phyloP scores from a whole-genome alignment of 1,140 invertebrate genomes.

The Stegodyphus mimosarum region DNA sequence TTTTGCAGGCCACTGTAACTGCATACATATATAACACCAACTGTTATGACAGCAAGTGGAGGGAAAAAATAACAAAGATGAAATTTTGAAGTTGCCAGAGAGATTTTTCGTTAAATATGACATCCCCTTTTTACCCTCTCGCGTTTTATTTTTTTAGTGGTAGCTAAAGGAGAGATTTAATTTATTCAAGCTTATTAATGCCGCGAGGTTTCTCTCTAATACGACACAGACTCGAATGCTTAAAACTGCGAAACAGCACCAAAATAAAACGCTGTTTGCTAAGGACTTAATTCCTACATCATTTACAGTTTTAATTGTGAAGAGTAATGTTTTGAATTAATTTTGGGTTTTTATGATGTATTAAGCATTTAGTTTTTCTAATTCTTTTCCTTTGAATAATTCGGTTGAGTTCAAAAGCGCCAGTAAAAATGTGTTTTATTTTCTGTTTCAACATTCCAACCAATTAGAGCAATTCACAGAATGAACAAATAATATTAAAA shows the following conservation, averaged over 20 bases:
- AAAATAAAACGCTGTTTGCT: too few species aligned
- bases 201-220: neutral
- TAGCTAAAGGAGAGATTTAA: constrained; percentile 12
- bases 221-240: constrained; percentile 30
- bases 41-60: constrained; percentile 40
- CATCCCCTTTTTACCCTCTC: constrained; percentile 32
- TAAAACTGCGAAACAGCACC: neutral
- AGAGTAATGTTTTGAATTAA: constrained; percentile 58
- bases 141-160: constrained; percentile 3
- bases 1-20: constrained; percentile 19
- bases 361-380: constrained; percentile 5
- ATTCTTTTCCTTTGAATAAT: neutral
- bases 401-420: neutral
- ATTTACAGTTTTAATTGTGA: constrained; percentile 57
- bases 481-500: too few species aligned
- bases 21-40: constrained; percentile 31
- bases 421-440: too few species aligned
- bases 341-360: constrained; percentile 55
- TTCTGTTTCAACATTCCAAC: too few species aligned
- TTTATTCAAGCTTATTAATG: constrained; percentile 57
- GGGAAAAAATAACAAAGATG: neutral
- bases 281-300: constrained; percentile 41
- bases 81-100: constrained; percentile 26
- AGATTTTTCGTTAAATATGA: constrained; percentile 56
- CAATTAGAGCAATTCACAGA: too few species aligned